Evolutionary conservation across 2,888 invertebrate species (phyloP), one percentile per base, ranked within the genome.

Genomic region (Achlya flavicornis): DNA sequence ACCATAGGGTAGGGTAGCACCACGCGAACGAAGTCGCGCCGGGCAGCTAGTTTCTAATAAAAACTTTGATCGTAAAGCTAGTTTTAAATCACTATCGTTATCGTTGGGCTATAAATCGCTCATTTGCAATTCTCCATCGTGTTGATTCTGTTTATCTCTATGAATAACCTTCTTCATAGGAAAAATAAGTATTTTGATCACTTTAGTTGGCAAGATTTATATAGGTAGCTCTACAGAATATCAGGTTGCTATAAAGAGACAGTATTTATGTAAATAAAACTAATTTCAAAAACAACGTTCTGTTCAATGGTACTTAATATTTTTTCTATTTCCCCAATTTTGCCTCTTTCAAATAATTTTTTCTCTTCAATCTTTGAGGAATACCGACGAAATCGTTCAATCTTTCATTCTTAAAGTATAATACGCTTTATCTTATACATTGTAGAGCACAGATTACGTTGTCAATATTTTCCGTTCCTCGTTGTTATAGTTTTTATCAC

Each of bases 381-480:
- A 76, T 74, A 79, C 86, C 88, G 86, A 83, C 84, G 77, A 73
- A 72, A 72, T 76, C 68, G 68, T 72, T 70, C 68, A 57, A 70
- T 61, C 14, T 63, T 68, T 59, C 68, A 71, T 64, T 70, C 70
- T 71, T 78, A 74, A 76, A 66, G 70, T 71, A 84, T 71, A 80
- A 74, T 72, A 67, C 64, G 71, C 81, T 83, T 79, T 84, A 81
- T 82, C 66, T 73, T 66, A 74, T 69, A 67, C 58, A 63, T 66
- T 69, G 66, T 80, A 84, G 69, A 81, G 78, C 71, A 69, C 72
- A 81, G 73, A 77, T 79, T 81, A 71, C 67, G 66, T 70, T 71
- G 64, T 64, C 61, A 60, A 64, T 53, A 59, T 62, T 63, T 61
- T 59, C 66, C 46, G 48, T 68, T 70, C 68, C 67, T 66, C 71